A percentile compares a stretch with the other conserved stretches of the same genome.
phyloP scores from a whole-genome alignment of 2,113 vertebrate genomes.

The Cyanoliseus patagonus region DNA sequence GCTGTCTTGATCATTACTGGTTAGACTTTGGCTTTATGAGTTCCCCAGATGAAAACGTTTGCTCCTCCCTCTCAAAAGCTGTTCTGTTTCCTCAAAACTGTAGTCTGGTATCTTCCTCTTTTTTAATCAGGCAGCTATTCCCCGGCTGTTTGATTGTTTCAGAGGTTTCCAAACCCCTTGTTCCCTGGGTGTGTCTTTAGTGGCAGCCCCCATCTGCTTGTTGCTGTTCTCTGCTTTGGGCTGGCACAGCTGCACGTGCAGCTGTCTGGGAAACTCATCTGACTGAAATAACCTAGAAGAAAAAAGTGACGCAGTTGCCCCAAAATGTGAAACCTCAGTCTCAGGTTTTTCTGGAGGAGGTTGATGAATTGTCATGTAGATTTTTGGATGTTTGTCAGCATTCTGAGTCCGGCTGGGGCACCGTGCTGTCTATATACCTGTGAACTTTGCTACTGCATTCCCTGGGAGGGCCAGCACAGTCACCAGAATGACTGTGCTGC shows the following conservation, averaged over 20 bases:
- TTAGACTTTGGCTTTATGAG: background rate
- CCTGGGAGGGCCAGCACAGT: accelerated
- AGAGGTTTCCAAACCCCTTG: background rate
- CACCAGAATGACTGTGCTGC: background rate
- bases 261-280: constrained; percentile 14
- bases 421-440: background rate
- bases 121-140: background rate
- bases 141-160: background rate
- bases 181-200: background rate
- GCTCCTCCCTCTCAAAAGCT: background rate
- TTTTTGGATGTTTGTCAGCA: background rate
- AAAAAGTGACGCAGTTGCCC: background rate
- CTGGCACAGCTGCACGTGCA: constrained; percentile 21
- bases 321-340: background rate
- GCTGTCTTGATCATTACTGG: background rate
- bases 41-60: background rate
- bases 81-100: background rate
- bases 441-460: background rate
- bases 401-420: background rate
- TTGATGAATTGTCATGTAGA: background rate
- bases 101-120: background rate
- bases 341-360: background rate
- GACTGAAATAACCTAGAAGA: background rate
- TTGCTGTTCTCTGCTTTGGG: background rate
- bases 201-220: background rate